A percentile compares a stretch with the other conserved stretches of the same genome.
These are phyloP conservation scores for Liopterus haemorrhoidalis DNA, from an alignment of 2,888 invertebrate species.

Conservation along the genomic window DNA sequence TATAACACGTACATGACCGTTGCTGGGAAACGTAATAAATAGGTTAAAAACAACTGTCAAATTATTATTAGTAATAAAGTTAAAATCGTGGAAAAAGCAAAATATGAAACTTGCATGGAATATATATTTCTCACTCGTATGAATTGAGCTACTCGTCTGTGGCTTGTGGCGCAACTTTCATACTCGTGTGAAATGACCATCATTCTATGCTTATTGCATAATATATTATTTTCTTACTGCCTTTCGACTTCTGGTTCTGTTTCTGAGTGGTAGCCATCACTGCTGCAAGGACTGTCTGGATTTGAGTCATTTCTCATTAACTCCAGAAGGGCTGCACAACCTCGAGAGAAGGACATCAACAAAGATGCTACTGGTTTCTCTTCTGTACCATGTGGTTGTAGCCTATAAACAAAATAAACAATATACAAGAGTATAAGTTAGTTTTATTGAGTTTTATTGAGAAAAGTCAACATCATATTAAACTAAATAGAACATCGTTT, in stretches of 20 bases:
- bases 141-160: too few species aligned
- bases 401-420: slow-evolving; percentile 32
- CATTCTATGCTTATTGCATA: too few species aligned
- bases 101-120: too few species aligned
- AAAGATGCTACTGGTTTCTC: slow-evolving; percentile 63
- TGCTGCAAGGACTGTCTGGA: slow-evolving; percentile 52
- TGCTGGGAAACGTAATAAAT: too few species aligned
- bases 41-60: too few species aligned
- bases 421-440: slow-evolving; percentile 1
- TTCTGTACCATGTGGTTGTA: slow-evolving; percentile 40
- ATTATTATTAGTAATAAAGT: too few species aligned
- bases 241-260: slow-evolving; percentile 52
- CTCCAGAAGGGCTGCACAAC: slow-evolving; percentile 68
- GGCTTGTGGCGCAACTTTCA: too few species aligned
- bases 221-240: slow-evolving; percentile 40
- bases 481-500: background rate
- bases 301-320: slow-evolving; percentile 59
- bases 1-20: too few species aligned
- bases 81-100: too few species aligned
- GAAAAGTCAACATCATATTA: background rate
- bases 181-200: too few species aligned
- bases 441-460: background rate
- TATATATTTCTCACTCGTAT: too few species aligned
- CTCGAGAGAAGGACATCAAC: slow-evolving; percentile 67
- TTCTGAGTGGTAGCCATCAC: slow-evolving; percentile 82